phyloP scores from a whole-genome alignment of 1,140 invertebrate genomes.

The Nasonia giraulti region DNA sequence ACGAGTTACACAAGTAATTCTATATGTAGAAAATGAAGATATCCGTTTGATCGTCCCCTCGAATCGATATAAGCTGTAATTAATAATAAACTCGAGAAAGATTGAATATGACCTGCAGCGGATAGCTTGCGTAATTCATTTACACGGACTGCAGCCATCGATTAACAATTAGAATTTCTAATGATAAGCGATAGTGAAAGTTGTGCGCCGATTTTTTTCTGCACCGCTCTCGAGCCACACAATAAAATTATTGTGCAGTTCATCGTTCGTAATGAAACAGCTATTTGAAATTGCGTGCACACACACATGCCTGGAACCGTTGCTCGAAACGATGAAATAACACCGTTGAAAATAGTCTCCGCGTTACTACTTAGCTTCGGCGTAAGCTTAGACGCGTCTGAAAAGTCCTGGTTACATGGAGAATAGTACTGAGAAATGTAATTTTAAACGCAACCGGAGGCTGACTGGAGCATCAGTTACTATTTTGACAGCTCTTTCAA shows the following conservation, averaged over 20 bases:
- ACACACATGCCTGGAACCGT: neutral
- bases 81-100: neutral
- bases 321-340: neutral
- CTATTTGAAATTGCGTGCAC: neutral
- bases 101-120: neutral
- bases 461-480: neutral
- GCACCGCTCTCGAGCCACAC: neutral
- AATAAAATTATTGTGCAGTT: neutral
- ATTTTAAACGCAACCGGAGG: slow-evolving; percentile 13
- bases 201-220: neutral
- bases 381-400: neutral
- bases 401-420: neutral
- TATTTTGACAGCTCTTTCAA: slow-evolving; percentile 15
- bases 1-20: neutral
- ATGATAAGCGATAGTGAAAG: neutral
- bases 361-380: neutral
- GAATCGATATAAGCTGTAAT: neutral
- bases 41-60: neutral
- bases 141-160: neutral
- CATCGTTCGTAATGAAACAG: neutral
- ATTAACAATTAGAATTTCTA: slow-evolving; percentile 1
- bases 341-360: slow-evolving; percentile 9
- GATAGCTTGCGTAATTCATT: neutral
- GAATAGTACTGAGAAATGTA: slow-evolving; percentile 12
- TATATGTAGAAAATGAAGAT: neutral